Evolutionary conservation across 37 sponge, comb jelly and placozoan species (phyloP).

Genomic region (Spongia lamella): DNA sequence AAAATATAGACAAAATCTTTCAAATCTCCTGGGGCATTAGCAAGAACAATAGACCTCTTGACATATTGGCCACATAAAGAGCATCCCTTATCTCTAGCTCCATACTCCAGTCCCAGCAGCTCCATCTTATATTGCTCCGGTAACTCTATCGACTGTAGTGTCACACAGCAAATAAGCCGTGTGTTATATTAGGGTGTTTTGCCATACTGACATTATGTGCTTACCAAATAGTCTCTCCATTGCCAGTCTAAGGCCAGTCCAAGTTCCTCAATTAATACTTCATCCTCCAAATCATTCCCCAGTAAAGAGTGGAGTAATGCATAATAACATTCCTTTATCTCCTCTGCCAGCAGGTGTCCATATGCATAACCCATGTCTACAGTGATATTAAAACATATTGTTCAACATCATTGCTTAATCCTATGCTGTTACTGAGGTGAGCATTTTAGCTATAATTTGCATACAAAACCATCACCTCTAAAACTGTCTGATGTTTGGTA

Average conservation of each 20-base stretch:
- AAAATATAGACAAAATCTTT: slow-evolving; percentile 51
- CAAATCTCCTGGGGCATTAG: slow-evolving; percentile 60
- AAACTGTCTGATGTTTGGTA: too few relatives aligned
- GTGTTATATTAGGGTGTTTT: too few relatives aligned
- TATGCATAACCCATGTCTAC: slow-evolving; percentile 71
- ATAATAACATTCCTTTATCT: slow-evolving; percentile 38
- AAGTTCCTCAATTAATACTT: slow-evolving; percentile 21
- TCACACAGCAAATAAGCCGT: too few relatives aligned
- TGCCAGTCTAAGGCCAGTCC: slow-evolving; percentile 70
- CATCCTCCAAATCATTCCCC: slow-evolving; percentile 37
- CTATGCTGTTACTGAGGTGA: background rate
- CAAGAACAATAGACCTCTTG: slow-evolving; percentile 51
- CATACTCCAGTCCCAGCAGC: slow-evolving; percentile 56
- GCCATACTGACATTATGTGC: background rate
- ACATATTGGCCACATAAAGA: slow-evolving; percentile 44
- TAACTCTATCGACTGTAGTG: slow-evolving; percentile 49
- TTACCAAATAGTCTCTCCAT: slow-evolving; percentile 70
- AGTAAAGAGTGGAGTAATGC: slow-evolving; percentile 25
- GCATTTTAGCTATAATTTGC: too few relatives aligned
- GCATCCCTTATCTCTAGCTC: slow-evolving; percentile 50
- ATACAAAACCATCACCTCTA: too few relatives aligned
- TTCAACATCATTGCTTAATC: background rate
- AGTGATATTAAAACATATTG: background rate
- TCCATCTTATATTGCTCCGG: slow-evolving; percentile 39
- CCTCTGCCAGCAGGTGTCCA: slow-evolving; percentile 48